phyloP scores from a whole-genome alignment of 2,797 vertebrate genomes.

The Etheostoma perlongum region DNA sequence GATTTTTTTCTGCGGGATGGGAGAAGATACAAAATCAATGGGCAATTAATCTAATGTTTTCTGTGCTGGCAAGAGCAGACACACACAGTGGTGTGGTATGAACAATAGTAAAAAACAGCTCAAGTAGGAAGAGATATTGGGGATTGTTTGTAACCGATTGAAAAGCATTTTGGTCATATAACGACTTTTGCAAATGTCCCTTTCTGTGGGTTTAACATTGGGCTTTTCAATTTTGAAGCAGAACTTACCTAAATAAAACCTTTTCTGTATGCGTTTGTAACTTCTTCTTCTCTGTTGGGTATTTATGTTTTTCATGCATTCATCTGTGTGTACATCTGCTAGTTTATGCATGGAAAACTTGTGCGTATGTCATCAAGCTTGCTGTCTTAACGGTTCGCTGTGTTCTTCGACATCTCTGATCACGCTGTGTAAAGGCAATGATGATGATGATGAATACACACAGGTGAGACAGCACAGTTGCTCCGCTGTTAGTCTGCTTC shows the following conservation, averaged over 20 bases:
- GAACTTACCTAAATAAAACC: not conserved
- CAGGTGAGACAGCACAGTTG: conserved; percentile 19
- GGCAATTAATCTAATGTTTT: no score
- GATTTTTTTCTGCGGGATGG: no score
- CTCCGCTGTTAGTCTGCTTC: conserved; percentile 38
- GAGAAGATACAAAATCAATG: no score
- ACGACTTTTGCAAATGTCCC: not conserved
- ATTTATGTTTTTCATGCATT: not conserved
- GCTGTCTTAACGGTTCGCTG: not conserved
- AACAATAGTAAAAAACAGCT: not conserved
- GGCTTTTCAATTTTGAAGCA: not conserved
- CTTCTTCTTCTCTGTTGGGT: not conserved
- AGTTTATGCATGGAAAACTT: not conserved
- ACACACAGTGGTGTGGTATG: no score
- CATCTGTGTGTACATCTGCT: not conserved
- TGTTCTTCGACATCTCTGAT: conserved; percentile 42
- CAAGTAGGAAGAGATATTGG: not conserved
- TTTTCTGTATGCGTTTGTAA: no score
- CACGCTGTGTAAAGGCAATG: conserved; percentile 1
- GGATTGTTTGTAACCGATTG: not conserved
- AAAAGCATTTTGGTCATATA: conserved; percentile 6
- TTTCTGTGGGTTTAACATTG: conserved; percentile 1
- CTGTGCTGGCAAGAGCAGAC: no score
- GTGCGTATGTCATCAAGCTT: not conserved
- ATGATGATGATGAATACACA: conserved; percentile 20